Evolutionary conservation across 2,797 vertebrate species (phyloP).

Genomic region (Melanotaenia pygmaea): DNA sequence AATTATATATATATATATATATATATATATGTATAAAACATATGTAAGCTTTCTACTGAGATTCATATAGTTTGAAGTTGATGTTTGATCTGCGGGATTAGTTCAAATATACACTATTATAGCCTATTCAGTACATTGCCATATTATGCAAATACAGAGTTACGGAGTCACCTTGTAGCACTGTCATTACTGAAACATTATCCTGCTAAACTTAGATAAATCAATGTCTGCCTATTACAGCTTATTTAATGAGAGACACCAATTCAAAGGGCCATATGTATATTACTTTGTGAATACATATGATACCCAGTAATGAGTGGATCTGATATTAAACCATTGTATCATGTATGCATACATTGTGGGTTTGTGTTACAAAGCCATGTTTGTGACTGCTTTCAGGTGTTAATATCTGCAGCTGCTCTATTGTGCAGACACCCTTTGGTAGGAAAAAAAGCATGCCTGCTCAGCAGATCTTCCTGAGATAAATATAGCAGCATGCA

Average conservation of each 20-base stretch:
- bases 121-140: conserved; percentile 20
- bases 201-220: conserved; percentile 4
- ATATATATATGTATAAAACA: conserved; percentile 14
- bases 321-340: neutral
- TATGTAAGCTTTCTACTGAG: conserved; percentile 48
- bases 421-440: conserved; percentile 15
- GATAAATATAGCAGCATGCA: conserved; percentile 56
- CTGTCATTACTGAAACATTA: conserved; percentile 18
- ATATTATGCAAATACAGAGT: conserved; percentile 48
- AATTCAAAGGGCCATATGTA: neutral
- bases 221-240: neutral
- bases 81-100: conserved; percentile 36
- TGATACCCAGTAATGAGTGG: neutral
- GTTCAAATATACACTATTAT: too few species aligned
- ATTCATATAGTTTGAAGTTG: conserved; percentile 42
- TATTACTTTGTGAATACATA: neutral
- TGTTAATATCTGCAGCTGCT: conserved; percentile 41
- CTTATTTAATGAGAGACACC: neutral
- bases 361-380: neutral
- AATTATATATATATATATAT: too few species aligned
- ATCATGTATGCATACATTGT: neutral
- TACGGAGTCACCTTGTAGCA: conserved; percentile 56
- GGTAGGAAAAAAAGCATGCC: conserved; percentile 12
- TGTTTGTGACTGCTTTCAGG: conserved; percentile 13
- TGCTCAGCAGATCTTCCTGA: conserved; percentile 49